phyloP scores from a whole-genome alignment of 2,797 vertebrate species.

The Parauchenoglanis punctatus region DNA sequence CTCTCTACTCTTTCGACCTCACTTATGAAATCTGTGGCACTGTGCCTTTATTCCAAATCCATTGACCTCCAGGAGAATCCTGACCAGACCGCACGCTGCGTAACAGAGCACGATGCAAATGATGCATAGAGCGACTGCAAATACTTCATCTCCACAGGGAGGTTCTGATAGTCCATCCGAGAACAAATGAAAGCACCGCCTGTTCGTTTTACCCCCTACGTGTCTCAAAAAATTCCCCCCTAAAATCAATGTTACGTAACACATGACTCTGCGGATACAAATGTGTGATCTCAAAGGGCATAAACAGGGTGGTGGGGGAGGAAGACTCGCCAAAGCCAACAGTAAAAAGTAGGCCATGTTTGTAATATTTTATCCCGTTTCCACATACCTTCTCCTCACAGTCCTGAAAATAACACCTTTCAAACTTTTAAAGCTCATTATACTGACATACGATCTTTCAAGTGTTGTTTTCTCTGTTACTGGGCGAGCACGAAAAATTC shows the following conservation, averaged over 20 bases:
- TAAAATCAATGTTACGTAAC: background rate
- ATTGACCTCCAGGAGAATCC: conserved; percentile 1
- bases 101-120: background rate
- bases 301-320: background rate
- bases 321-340: conserved; percentile 10
- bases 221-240: background rate
- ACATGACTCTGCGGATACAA: background rate
- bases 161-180: background rate
- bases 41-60: conserved; percentile 5
- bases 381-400: conserved; percentile 15
- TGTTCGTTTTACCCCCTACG: conserved; percentile 24
- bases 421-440: background rate
- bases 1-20: background rate
- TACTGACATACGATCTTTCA: background rate
- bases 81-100: background rate
- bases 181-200: conserved; percentile 10
- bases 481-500: background rate
- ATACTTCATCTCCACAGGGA: conserved; percentile 8
- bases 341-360: conserved; percentile 18
- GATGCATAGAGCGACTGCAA: background rate
- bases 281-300: background rate
- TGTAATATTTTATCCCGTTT: conserved; percentile 23
- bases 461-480: conserved; percentile 18
- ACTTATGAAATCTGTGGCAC: conserved; percentile 18
- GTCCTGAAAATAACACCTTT: background rate